Base-by-base conservation (phyloP, 2,888 invertebrate genomes). In the Nemotelus nigrinus region DNA sequence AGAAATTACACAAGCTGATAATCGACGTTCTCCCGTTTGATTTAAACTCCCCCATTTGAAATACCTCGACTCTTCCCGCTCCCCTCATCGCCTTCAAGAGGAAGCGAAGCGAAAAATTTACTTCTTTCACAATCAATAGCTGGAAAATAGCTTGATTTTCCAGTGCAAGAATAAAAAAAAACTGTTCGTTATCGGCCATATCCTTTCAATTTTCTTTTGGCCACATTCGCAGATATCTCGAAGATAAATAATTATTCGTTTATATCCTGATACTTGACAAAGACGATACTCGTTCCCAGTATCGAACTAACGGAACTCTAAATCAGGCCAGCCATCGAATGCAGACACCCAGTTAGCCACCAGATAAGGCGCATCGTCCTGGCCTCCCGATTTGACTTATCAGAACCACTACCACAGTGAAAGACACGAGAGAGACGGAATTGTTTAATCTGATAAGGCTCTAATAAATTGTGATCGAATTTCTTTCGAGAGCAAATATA, bases 391-490 rank as follows among this genome's bases (percentile, higher is more conserved):
- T 25, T 25, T 25, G 25, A 25, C 25, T 25, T 25, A 25, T 25
- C 25, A 25, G 25, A 25, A 25, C 25, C 25, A 25, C 25, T 25
- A 25, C 25, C 25, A 25, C 25, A 25, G 25, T 25, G 25, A 25
- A 25, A 25, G 25, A 25, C 25, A 25, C 25, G 25, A 25, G 6
- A 6, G 5, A 63, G 7, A 63, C 7, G 44, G 44, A 63, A 63
- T 63, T 67, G 10, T 67, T 4, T 67, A 67, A 67, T 67, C 67
- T 48, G 67, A 67, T 67, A 67, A 67, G 48, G 67, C 47, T 47
- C 48, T 39, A 48, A 48, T 67, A 67, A 48, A 67, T 67, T 67
- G 47, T 48, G 67, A 67, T 67, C n/a, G 47, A n/a, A 45, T 5
- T 47, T 67, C 47, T 45, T 68, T 68, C 25, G 7, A 48, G 25